These are phyloP conservation scores for Myotis yumanensis DNA, from an alignment of 2,113 vertebrate species.

Conservation along the genomic window DNA sequence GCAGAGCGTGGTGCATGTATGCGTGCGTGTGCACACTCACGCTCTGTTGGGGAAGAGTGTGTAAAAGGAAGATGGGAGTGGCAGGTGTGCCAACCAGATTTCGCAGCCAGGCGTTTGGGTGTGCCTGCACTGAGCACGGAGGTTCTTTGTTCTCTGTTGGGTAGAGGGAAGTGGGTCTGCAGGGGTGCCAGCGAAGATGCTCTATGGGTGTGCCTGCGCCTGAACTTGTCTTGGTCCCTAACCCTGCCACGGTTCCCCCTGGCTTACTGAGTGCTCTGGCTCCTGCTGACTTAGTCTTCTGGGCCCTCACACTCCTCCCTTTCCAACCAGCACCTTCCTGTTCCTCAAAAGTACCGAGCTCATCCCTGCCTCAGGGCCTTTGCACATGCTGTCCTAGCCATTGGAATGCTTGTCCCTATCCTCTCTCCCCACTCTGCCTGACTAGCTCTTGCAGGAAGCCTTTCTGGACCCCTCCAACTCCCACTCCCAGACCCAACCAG, in stretches of 20 bases:
- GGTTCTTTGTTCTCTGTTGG: not conserved
- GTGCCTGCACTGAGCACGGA: not conserved
- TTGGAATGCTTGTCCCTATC: not conserved
- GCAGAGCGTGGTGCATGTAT: not conserved
- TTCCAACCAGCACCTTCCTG: not conserved
- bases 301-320: not conserved
- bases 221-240: not conserved
- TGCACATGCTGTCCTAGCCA: not conserved
- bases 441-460: not conserved
- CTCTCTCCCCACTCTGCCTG: not conserved
- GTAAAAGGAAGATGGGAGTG: not conserved
- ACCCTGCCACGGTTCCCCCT: no score
- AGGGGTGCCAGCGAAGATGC: not conserved
- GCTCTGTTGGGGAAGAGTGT: not conserved
- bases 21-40: not conserved
- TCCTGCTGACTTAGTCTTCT: not conserved
- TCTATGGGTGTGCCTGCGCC: not conserved
- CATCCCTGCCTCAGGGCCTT: conserved; percentile 39
- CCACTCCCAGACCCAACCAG: not conserved
- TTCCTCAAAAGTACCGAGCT: not conserved
- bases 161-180: not conserved
- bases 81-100: not conserved
- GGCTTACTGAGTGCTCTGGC: not conserved
- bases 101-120: not conserved
- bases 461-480: not conserved